A percentile compares a stretch with the other conserved stretches of the same genome.
These are phyloP conservation scores for Sorex araneus DNA, from an alignment of 2,113 vertebrate species.

Conservation along the genomic window DNA sequence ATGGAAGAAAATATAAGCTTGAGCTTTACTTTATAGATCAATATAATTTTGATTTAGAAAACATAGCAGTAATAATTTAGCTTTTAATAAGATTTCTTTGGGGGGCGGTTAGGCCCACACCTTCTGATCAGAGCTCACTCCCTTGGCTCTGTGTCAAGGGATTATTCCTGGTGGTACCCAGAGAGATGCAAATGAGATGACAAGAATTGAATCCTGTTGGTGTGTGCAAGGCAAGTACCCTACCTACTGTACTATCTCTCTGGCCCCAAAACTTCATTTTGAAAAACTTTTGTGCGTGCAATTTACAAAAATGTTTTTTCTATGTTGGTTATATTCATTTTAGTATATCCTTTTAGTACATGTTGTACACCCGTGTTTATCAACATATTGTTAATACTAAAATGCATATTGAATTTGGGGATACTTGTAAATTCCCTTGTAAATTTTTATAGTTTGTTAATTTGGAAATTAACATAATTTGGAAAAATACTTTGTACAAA, in stretches of 20 bases:
- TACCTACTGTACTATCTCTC: no score
- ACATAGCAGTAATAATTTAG: background rate
- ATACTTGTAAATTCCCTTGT: background rate
- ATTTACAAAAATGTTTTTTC: constrained; percentile 1
- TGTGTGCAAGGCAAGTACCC: no score
- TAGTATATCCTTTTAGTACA: background rate
- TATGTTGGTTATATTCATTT: constrained; percentile 11
- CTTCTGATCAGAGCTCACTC: no score
- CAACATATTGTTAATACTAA: background rate
- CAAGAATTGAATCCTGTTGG: no score
- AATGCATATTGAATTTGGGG: background rate
- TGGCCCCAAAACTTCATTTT: no score
- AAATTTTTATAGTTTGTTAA: background rate
- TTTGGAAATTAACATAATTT: background rate
- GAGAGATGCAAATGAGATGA: no score
- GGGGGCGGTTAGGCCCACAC: no score
- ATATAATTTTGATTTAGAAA: constrained; percentile 4
- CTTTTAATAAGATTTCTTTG: no score
- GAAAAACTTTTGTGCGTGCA: background rate
- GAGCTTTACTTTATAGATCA: background rate
- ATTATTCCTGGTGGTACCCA: no score
- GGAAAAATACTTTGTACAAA: background rate
- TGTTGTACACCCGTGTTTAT: background rate
- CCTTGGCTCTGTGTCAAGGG: no score
- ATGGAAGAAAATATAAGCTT: background rate